These are phyloP conservation scores for Symphodus melops DNA, from an alignment of 2,113 vertebrate genomes.

Conservation along the genomic window DNA sequence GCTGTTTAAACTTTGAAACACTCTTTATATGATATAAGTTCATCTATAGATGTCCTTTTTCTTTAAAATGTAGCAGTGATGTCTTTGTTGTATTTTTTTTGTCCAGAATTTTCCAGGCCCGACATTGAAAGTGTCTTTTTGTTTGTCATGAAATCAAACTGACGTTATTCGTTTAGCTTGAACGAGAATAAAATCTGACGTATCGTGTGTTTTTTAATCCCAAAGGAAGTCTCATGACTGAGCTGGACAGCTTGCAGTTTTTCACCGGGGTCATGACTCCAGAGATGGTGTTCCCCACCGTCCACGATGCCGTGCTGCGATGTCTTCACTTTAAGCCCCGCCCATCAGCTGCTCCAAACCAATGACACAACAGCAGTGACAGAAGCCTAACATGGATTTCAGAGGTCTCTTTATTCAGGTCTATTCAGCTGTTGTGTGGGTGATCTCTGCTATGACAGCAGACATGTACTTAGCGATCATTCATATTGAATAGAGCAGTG, in stretches of 20 bases:
- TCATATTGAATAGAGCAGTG: conserved; percentile 16
- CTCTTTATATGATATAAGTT: too few relatives aligned
- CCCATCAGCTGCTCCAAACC: background rate
- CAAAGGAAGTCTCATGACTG: conserved; percentile 86
- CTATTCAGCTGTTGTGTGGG: background rate
- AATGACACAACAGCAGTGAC: background rate
- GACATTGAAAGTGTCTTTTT: too few relatives aligned
- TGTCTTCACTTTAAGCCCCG: conserved; percentile 67
- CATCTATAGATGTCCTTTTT: too few relatives aligned
- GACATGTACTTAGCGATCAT: background rate
- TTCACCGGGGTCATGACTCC: conserved; percentile 82
- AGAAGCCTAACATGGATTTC: background rate
- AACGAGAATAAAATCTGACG: background rate
- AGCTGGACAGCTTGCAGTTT: conserved; percentile 88
- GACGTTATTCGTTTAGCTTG: too few relatives aligned
- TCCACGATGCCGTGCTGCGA: conserved; percentile 91
- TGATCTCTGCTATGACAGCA: background rate
- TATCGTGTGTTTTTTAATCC: conserved; percentile 13
- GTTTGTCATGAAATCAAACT: too few relatives aligned
- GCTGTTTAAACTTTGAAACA: too few relatives aligned
- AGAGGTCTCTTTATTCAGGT: too few relatives aligned
- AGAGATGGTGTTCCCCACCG: conserved; percentile 88
- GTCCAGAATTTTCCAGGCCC: too few relatives aligned
- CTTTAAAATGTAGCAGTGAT: too few relatives aligned
- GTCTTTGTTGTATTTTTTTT: too few relatives aligned